Base-by-base conservation (phyloP, 1,140 invertebrate species). In the Lepidotrigona ventralis region DNA sequence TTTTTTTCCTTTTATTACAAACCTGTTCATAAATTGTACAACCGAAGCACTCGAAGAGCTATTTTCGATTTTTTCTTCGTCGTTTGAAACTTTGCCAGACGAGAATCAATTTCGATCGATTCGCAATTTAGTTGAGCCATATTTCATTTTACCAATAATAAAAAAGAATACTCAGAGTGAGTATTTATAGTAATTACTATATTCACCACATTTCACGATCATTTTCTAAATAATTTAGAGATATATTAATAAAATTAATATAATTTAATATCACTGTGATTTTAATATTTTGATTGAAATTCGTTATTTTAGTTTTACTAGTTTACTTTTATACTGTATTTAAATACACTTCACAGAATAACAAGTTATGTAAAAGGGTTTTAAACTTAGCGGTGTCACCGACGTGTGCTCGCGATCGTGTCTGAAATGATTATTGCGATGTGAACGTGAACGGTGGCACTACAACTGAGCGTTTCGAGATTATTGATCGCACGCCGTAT, bases 381-480 rank as follows among this genome's bases (percentile, higher is more conserved):
- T 39, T 21, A 54, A 60, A 60, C 3, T 26, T 2, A 60, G 12
- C 51, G 9, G 58, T 39, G 5, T 51, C 19, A 70, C 39, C 1
- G 23, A 39, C 12, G 15, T 23, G 17, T 26, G 19, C 8, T 53
- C 26, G 26, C 39, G 64, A 70, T 69, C 26, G 21, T 19, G n/a
- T 21, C 54, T n/a, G 66, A 70, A 76, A 66, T 54, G 80, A 69
- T 82, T 75, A 11, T 77, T 39, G n/a, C 8, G 64, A 82, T 26
- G 14, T 17, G 53, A 76, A 51, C 11, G 73, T 17, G 53, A 76
- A 51, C 11, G 73, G 54, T n/a, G 53, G 21, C 11, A 53, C 11
- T 66, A 19, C 39, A 11, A n/a, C n/a, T 15, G 51, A n/a, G 46
- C 33, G 39, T 29, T 58, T 53, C 15, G 11, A 60, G 39, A 69